A percentile compares a stretch with the other conserved stretches of the same genome.
Evolutionary conservation across 35 echinoderm and acorn worm genomes (phyloP).

Genomic region (Apostichopus japonicus): DNA sequence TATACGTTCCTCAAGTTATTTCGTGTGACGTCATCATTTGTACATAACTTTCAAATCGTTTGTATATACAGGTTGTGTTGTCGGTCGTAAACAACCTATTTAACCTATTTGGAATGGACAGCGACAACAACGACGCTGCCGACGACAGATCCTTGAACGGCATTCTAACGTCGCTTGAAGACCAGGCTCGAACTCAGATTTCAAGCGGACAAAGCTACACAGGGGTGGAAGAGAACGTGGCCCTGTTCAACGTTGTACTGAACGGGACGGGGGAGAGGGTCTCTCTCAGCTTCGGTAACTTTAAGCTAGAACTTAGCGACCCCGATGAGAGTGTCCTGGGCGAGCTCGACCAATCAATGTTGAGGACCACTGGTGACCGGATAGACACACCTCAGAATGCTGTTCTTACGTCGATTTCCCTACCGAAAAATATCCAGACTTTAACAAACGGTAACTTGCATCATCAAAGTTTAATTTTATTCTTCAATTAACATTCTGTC

Average conservation of each 20-base stretch:
- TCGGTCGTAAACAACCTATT: conserved; percentile 24
- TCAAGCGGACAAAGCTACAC: neutral
- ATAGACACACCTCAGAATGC: neutral
- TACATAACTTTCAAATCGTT: neutral
- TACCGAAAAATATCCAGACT: neutral
- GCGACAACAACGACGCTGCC: neutral
- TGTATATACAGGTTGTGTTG: neutral
- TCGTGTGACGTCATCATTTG: too few species aligned
- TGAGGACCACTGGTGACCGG: neutral
- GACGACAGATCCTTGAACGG: neutral
- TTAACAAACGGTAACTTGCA: neutral
- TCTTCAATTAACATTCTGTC: too few species aligned
- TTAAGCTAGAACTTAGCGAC: neutral
- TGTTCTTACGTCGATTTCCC: conserved; percentile 2
- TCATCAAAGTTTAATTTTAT: too few species aligned
- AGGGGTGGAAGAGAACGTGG: conserved; percentile 8
- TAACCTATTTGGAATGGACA: neutral
- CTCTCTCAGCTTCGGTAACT: conserved; percentile 23
- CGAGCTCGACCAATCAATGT: neutral
- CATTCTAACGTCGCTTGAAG: conserved; percentile 17
- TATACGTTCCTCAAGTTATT: too few species aligned
- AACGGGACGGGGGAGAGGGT: neutral
- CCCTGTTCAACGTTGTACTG: neutral
- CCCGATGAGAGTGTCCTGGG: neutral
- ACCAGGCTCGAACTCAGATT: conserved; percentile 14